These are phyloP conservation scores for Agrotis clavis DNA, from an alignment of 2,888 invertebrate species.

Conservation along the genomic window DNA sequence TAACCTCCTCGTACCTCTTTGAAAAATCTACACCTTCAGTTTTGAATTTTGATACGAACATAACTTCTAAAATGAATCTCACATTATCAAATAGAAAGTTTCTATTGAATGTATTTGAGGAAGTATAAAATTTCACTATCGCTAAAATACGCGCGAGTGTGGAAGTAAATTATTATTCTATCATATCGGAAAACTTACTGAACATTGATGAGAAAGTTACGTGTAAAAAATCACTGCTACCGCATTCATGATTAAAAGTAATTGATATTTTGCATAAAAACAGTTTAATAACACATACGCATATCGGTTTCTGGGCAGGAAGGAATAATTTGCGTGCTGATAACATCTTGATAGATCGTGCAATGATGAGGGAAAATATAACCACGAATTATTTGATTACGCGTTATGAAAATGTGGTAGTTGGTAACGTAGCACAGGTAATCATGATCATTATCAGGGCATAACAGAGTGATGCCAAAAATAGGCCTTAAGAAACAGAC, in stretches of 20 bases:
- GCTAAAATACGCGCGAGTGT: not conserved
- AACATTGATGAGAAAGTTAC: conserved; percentile 33
- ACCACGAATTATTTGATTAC: conserved; percentile 19
- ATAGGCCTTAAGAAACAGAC: conserved; percentile 15
- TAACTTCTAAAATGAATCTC: not conserved
- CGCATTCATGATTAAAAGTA: conserved; percentile 31
- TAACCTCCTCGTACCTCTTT: no score
- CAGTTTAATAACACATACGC: conserved; percentile 26
- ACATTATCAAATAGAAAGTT: not conserved
- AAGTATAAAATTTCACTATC: not conserved
- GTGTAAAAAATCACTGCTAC: conserved; percentile 21
- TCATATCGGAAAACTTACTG: conserved; percentile 4
- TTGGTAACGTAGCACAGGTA: not conserved
- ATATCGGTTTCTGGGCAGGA: conserved; percentile 35
- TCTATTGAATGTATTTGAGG: not conserved
- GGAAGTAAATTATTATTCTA: conserved; percentile 7
- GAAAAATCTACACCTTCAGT: no score
- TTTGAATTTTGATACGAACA: no score
- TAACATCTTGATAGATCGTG: conserved; percentile 30
- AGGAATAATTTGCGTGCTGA: conserved; percentile 13
- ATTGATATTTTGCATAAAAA: conserved; percentile 28
- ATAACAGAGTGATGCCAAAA: conserved; percentile 20
- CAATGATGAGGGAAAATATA: conserved; percentile 5
- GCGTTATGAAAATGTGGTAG: not conserved
- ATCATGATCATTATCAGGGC: conserved; percentile 33